A percentile compares a stretch with the other conserved stretches of the same genome.
phyloP scores from a whole-genome alignment of 2,113 vertebrate genomes.

The Elephas maximus region DNA sequence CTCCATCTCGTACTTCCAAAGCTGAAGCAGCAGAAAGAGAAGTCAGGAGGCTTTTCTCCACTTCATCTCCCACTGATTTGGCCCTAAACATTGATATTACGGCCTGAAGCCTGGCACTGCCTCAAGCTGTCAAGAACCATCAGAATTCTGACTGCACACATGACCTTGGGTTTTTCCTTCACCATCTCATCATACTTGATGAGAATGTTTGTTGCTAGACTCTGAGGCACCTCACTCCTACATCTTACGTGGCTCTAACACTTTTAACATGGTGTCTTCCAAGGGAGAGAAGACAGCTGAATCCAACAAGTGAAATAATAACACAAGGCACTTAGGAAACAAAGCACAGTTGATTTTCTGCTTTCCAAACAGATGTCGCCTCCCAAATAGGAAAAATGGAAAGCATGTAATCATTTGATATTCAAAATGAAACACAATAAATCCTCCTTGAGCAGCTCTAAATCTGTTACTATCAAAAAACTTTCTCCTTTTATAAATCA shows the following conservation, averaged over 20 bases:
- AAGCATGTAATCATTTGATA: constrained; percentile 3
- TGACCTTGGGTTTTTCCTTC: background rate
- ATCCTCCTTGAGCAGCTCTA: background rate
- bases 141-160: background rate
- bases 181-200: background rate
- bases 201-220: background rate
- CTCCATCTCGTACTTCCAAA: background rate
- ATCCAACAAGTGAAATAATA: background rate
- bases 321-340: background rate
- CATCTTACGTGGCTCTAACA: background rate
- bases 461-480: constrained; percentile 1
- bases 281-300: background rate
- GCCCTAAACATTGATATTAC: background rate
- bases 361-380: constrained; percentile 21
- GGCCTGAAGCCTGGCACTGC: background rate
- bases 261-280: background rate
- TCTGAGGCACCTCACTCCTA: background rate
- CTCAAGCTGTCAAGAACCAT: background rate
- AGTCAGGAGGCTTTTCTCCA: background rate
- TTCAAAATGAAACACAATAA: constrained; percentile 17
- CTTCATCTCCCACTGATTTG: background rate
- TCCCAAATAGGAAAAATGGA: constrained; percentile 13
- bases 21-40: background rate
- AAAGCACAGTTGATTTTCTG: background rate
- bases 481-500: constrained; percentile 24